Evolutionary conservation across 1,140 invertebrate species (phyloP).

Genomic region (Mylabris phalerata): DNA sequence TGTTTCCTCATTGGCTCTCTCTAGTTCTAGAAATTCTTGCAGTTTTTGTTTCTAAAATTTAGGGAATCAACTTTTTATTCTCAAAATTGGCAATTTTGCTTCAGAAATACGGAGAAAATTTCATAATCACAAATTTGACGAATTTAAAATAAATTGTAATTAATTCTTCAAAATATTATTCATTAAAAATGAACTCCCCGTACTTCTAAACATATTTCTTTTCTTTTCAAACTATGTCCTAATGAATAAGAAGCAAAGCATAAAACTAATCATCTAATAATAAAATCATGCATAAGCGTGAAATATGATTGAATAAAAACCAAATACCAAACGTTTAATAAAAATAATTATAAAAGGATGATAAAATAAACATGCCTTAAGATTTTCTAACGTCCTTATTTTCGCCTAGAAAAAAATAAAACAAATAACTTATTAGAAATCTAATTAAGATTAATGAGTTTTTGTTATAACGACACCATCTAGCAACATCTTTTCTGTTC

Average conservation of each 20-base stretch:
- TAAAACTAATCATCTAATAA: neutral
- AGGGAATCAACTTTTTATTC: conserved; percentile 2
- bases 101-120: too few species aligned
- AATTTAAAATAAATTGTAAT: too few species aligned
- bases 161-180: too few species aligned
- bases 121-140: too few species aligned
- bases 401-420: conserved; percentile 50
- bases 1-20: conserved; percentile 47
- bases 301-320: neutral
- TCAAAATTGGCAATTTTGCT: too few species aligned
- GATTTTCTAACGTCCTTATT: conserved; percentile 52
- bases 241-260: conserved; percentile 19
- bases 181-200: too few species aligned
- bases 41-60: conserved; percentile 45
- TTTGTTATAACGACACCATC: neutral
- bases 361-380: conserved; percentile 54
- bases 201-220: neutral
- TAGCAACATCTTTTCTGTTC: neutral
- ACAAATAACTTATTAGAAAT: conserved; percentile 30
- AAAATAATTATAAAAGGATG: conserved; percentile 11
- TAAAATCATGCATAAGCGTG: neutral
- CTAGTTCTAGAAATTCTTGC: conserved; percentile 49
- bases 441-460: neutral
- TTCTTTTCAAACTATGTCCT: too few species aligned
- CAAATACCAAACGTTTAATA: neutral